Evolutionary conservation across 1,140 invertebrate species (phyloP), one percentile per base, ranked within the genome.

Genomic region (Kradibia gibbosae): DNA sequence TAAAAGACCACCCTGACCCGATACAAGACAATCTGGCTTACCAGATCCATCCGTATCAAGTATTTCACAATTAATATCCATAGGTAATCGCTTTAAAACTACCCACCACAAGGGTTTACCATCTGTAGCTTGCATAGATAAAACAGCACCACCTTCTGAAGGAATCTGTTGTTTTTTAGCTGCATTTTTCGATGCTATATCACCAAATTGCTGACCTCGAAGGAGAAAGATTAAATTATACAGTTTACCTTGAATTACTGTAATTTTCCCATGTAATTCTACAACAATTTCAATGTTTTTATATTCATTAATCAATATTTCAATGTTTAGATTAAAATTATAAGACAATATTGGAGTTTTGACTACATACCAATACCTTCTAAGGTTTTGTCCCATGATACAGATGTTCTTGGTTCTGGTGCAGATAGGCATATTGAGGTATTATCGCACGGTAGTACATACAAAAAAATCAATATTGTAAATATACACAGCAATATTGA

Each of bases 161-260:
- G 83, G 86, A 88, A 87, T 90, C 85, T 81, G 88, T 86, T 84
- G 79, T 34, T 84, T 84, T 73, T 86, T 84, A 78, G 85, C 85
- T 15, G 90, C 89, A 70, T 92, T 92, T 25, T 92, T 90, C 75
- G 92, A 93, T 85, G 94, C 67, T 55, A 82, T 93, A 70, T 92
- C 92, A 87, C 93, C 94, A 85, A 84, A 89, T 75, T 84, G 88
- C 78, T 90, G 89, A 5, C 93, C 94, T 83, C 93, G 90, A 85
- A 95, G 93, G 36, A 96, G 93, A 81, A 95, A 93, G 84, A 95
- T 93, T 11, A 96, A 87, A 91, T 95, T 95, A 90, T 93, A 83
- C 90, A 93, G 86, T 92, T 92, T 81, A 91, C 92, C 82, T 92
- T 91, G 77, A 8, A 96, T 93, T 0, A 95, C 92, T 86, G 94